Conservation (phyloP, 2,888 invertebrate species). For the Ophion costatus region DNA sequence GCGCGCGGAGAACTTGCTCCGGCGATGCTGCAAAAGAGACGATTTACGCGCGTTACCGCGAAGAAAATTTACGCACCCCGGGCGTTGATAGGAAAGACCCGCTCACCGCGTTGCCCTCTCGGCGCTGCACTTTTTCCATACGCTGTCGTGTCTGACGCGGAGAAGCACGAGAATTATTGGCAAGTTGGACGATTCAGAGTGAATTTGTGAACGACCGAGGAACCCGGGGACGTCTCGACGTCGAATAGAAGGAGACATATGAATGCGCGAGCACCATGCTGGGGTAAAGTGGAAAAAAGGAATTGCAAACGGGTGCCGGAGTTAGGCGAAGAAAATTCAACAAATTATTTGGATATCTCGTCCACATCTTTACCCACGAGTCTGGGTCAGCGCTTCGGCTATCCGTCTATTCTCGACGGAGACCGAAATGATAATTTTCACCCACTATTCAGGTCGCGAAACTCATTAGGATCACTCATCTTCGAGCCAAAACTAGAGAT, state of each 20-base stretch:
- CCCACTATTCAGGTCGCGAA: slow-evolving; percentile 59
- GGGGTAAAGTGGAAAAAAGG: not conserved
- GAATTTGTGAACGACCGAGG: not conserved
- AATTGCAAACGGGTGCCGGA: not conserved
- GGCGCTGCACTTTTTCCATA: not conserved
- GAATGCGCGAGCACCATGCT: not conserved
- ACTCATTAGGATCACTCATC: slow-evolving; percentile 63
- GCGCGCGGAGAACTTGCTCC: slow-evolving; percentile 5
- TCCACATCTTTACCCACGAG: not conserved
- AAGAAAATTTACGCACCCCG: slow-evolving; percentile 59
- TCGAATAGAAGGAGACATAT: not conserved
- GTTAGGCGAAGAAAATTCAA: not conserved
- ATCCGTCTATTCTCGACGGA: slow-evolving; percentile 45
- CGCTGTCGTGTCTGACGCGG: not conserved
- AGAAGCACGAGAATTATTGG: not conserved
- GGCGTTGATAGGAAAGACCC: slow-evolving; percentile 23
- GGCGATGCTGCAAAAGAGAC: slow-evolving; percentile 9
- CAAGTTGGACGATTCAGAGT: not conserved
- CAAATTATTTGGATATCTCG: not conserved
- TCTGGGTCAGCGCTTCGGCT: not conserved
- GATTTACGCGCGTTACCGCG: slow-evolving; percentile 51
- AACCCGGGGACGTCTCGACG: not conserved
- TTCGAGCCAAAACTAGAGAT: slow-evolving; percentile 29
- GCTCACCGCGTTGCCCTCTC: not conserved
- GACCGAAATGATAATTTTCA: slow-evolving; percentile 39